Evolutionary conservation across 2,113 vertebrate genomes (phyloP).

Genomic region (Labeo rohita): DNA sequence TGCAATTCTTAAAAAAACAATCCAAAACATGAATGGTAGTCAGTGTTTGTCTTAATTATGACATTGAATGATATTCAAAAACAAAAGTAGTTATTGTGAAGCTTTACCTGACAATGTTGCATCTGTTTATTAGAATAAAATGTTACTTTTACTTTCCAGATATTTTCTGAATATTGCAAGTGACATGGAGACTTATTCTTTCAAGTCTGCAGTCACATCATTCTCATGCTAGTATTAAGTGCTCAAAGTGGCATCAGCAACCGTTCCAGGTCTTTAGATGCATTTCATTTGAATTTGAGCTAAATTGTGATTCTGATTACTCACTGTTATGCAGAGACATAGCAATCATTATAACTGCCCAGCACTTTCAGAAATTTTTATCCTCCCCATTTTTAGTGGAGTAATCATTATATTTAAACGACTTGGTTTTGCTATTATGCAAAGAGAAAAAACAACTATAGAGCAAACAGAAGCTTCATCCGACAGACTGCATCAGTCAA

Average conservation of each 20-base stretch:
- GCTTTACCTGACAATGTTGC: background rate
- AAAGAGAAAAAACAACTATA: background rate
- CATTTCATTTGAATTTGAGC: constrained; percentile 6
- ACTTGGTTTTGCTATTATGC: background rate
- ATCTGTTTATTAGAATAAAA: background rate
- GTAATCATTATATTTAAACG: constrained; percentile 6
- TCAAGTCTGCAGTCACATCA: background rate
- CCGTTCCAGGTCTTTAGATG: background rate
- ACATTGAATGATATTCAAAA: background rate
- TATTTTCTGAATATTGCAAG: too few relatives aligned
- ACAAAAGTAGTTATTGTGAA: background rate
- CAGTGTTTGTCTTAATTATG: background rate
- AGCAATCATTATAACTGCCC: background rate
- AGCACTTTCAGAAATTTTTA: background rate
- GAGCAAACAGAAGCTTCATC: background rate
- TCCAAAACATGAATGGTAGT: background rate
- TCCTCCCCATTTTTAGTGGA: background rate
- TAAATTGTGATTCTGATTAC: constrained; percentile 13
- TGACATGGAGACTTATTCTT: too few relatives aligned
- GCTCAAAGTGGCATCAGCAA: background rate
- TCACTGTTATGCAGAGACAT: background rate
- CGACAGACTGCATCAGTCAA: background rate
- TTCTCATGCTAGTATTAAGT: background rate
- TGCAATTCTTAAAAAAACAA: background rate
- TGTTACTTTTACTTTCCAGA: background rate